Conservation (phyloP, 2,113 vertebrate genomes). For the Glaucomys volans region DNA sequence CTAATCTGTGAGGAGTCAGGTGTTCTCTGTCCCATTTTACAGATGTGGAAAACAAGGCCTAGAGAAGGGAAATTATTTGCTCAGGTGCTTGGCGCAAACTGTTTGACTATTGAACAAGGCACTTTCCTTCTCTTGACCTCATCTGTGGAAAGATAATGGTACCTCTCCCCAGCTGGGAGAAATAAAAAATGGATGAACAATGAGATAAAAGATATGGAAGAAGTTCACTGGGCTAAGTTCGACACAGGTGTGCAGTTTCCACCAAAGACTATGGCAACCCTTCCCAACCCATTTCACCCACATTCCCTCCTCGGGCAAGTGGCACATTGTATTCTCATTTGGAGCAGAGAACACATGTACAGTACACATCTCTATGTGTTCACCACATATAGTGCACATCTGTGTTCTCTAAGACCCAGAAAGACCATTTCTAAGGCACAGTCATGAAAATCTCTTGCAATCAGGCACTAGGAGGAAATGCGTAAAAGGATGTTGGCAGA, state of each 20-base stretch:
- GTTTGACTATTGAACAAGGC: neutral
- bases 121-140: neutral
- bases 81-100: neutral
- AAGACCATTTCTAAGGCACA: neutral
- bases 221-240: neutral
- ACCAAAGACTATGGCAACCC: neutral
- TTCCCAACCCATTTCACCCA: neutral
- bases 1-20: neutral
- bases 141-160: conserved; percentile 22
- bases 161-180: neutral
- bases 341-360: neutral
- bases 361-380: neutral
- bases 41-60: neutral
- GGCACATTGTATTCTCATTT: neutral
- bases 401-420: neutral
- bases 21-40: conserved; percentile 27
- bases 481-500: neutral
- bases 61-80: neutral
- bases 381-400: too few species aligned
- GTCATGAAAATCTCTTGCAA: neutral
- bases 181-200: neutral
- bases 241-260: neutral
- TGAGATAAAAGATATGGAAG: neutral
- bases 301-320: neutral
- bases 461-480: neutral